Percentiles rank a stretch among this genome's conserved stretches.
Evolutionary conservation across 2,113 vertebrate species (phyloP).

Genomic region (Nematolebias whitei): DNA sequence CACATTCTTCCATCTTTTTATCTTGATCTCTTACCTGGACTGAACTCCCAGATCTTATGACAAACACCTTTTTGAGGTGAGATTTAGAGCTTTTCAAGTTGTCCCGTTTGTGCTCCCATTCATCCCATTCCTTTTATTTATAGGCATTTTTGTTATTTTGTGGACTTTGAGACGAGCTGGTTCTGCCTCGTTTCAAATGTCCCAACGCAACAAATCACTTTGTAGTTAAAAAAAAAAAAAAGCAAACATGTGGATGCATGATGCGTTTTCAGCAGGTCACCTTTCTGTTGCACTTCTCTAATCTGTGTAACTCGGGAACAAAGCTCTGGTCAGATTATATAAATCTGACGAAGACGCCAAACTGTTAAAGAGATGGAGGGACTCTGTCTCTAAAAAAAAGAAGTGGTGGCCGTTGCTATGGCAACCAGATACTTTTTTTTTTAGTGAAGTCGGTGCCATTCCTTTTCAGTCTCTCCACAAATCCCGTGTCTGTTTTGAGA

Average conservation of each 20-base stretch:
- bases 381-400: slow-evolving; percentile 42
- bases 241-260: slow-evolving; percentile 5
- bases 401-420: slow-evolving; percentile 69
- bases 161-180: not conserved
- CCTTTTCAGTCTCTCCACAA: slow-evolving; percentile 21
- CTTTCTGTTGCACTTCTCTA: slow-evolving; percentile 45
- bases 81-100: not conserved
- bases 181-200: slow-evolving; percentile 9
- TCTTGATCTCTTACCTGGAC: slow-evolving; percentile 20
- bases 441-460: slow-evolving; percentile 40
- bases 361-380: slow-evolving; percentile 43
- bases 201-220: not conserved
- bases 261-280: slow-evolving; percentile 35
- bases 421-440: slow-evolving; percentile 72
- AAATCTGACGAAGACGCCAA: slow-evolving; percentile 49
- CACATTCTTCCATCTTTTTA: slow-evolving; percentile 22
- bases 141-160: slow-evolving; percentile 3
- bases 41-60: not conserved
- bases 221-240: not conserved
- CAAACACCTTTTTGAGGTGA: not conserved
- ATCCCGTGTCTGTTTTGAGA: slow-evolving; percentile 19
- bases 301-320: slow-evolving; percentile 58
- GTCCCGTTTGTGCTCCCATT: not conserved
- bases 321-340: slow-evolving; percentile 61
- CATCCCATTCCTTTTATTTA: not conserved